These are phyloP conservation scores for Grammomys surdaster DNA, from an alignment of 2,113 vertebrate species.

Conservation along the genomic window DNA sequence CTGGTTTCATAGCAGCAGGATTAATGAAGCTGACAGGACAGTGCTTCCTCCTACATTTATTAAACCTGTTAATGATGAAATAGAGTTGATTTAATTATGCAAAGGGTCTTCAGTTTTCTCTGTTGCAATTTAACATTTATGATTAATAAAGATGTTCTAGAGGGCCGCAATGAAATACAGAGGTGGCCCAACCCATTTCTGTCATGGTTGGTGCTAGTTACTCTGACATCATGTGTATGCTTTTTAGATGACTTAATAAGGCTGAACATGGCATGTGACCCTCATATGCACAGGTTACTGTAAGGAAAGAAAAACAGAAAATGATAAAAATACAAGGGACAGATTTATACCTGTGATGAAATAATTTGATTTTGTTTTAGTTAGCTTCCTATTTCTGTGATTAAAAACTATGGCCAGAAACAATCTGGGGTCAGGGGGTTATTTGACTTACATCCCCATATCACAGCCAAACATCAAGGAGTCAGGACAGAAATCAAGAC, in stretches of 20 bases:
- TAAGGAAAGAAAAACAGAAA: background rate
- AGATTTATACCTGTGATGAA: conserved; percentile 28
- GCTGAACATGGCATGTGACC: background rate
- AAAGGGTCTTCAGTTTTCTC: background rate
- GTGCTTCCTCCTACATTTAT: background rate
- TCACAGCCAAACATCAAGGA: background rate
- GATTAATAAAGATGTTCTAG: background rate
- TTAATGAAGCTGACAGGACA: background rate
- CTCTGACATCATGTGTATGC: background rate
- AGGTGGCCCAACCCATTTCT: background rate
- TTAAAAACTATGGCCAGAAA: background rate
- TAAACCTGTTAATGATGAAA: background rate
- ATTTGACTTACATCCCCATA: background rate
- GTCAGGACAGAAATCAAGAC: background rate
- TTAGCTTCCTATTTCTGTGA: background rate
- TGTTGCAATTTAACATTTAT: background rate
- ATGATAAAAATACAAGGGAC: background rate
- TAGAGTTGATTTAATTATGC: background rate
- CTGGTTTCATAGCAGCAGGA: background rate
- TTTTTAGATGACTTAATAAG: background rate
- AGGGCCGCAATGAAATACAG: background rate
- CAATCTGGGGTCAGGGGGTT: background rate
- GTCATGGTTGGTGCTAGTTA: background rate
- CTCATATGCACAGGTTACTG: background rate
- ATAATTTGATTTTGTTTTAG: background rate